Evolutionary conservation across 2,888 invertebrate genomes (phyloP), one percentile per base, ranked within the genome.

Genomic region (Lucinisca nassula): DNA sequence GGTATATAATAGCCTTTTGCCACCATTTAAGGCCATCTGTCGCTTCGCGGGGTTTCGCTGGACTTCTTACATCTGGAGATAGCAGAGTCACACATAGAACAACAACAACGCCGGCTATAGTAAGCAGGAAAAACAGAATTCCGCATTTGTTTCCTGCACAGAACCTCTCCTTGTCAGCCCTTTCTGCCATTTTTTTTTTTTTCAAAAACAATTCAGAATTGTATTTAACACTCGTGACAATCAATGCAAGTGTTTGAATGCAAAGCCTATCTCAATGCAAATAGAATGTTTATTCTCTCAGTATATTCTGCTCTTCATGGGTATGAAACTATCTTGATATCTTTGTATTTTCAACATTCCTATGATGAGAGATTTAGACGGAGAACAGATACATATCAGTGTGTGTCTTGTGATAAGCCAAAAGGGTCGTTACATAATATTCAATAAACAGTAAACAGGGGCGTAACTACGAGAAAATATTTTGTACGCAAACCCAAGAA

Each of bases 1-100:
- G 98, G 96, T 99, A 99, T 79, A 98, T 97, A 14, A 98, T 97
- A 49, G 97, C 97, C 67, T 97, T 97, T 95, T 98, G 97, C 98
- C 98, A 98, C 99, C 99, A 99, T 84, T 98, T 97, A 92, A 97
- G 97, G 17, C 72, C 78, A 8, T 72, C 35, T 12, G 55, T 72
- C 21, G 76, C 72, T n/a, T 51, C 73, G 8, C 77, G 75, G 3
- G 67, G 49, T 2, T 58, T 51, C n/a, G 40, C n/a, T 12, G 86
- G 74, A 27, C 58, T 74, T 12, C 92, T 74, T 35, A 92, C 49
- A 30, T 61, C 80, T 35, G 88, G 81, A 17, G 83, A 86, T 0
- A 88, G 74, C n/a, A 92, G 82, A 4, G 91, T 91, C 3, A 92
- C 82, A n/a, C 89, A 85, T 49, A 85, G 84, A 37, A 85, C 45